A percentile compares a stretch with the other conserved stretches of the same genome.
Evolutionary conservation across 2,888 invertebrate genomes (phyloP).

Genomic region (Clitarchus hookeri): DNA sequence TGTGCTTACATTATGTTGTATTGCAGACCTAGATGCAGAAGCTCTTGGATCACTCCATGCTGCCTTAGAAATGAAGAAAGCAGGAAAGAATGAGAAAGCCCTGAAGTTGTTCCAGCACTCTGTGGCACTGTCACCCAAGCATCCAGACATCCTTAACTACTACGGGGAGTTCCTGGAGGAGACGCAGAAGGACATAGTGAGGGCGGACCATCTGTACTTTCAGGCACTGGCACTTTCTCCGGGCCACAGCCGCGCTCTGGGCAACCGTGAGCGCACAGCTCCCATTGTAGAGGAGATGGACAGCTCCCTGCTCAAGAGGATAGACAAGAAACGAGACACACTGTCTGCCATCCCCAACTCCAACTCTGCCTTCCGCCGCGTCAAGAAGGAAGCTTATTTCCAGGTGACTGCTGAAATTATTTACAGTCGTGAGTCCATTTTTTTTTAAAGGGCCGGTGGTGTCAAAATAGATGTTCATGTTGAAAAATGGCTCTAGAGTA

Average conservation of each 20-base stretch:
- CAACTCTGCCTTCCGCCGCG: constrained; percentile 78
- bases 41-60: constrained; percentile 83
- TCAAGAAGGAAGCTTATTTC: constrained; percentile 94
- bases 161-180: constrained; percentile 93
- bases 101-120: constrained; percentile 88
- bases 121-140: constrained; percentile 84
- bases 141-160: constrained; percentile 66
- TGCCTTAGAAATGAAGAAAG: constrained; percentile 80
- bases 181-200: constrained; percentile 79
- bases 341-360: constrained; percentile 80
- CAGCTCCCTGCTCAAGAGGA: constrained; percentile 72
- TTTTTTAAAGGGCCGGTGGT: no score
- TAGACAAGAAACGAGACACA: constrained; percentile 83
- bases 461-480: no score
- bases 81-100: constrained; percentile 85
- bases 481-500: no score
- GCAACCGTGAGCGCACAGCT: constrained; percentile 82
- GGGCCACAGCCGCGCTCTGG: constrained; percentile 63
- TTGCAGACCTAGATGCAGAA: constrained; percentile 58
- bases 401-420: constrained; percentile 53
- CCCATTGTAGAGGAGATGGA: constrained; percentile 90
- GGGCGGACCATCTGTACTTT: constrained; percentile 89
- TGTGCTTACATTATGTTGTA: background rate
- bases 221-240: constrained; percentile 84
- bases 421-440: no score